These are phyloP conservation scores for Temnothorax longispinosus DNA, from an alignment of 1,140 invertebrate genomes.

Conservation along the genomic window DNA sequence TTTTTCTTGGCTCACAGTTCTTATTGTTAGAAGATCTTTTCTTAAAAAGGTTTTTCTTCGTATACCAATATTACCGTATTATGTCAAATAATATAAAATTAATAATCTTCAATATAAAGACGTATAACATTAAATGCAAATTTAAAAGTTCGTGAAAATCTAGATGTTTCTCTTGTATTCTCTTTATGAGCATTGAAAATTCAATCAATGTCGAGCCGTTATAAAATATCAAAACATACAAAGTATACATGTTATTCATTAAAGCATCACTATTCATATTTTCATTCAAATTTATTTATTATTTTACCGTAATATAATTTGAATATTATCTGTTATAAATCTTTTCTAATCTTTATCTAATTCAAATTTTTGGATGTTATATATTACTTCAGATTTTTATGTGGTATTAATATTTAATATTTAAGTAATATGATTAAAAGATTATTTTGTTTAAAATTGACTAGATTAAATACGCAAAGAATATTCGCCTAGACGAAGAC, in stretches of 20 bases:
- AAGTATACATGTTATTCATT: not conserved
- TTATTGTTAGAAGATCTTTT: not conserved
- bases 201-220: not conserved
- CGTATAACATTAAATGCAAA: not conserved
- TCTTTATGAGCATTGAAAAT: not conserved
- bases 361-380: not conserved
- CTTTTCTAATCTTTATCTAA: not conserved
- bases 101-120: not conserved
- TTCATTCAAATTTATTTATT: conserved; percentile 10
- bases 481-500: not conserved
- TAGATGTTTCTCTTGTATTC: not conserved
- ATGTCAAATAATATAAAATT: not conserved
- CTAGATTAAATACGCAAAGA: not conserved
- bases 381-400: not conserved
- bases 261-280: not conserved
- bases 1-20: not conserved
- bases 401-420: not conserved
- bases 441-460: not conserved
- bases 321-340: not conserved
- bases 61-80: too few species aligned
- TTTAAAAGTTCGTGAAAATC: not conserved
- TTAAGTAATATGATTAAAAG: not conserved
- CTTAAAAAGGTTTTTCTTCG: not conserved
- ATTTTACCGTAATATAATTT: not conserved
- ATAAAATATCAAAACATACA: not conserved